Evolutionary conservation across 2,888 invertebrate species (phyloP).

Genomic region (Melipona beecheii): DNA sequence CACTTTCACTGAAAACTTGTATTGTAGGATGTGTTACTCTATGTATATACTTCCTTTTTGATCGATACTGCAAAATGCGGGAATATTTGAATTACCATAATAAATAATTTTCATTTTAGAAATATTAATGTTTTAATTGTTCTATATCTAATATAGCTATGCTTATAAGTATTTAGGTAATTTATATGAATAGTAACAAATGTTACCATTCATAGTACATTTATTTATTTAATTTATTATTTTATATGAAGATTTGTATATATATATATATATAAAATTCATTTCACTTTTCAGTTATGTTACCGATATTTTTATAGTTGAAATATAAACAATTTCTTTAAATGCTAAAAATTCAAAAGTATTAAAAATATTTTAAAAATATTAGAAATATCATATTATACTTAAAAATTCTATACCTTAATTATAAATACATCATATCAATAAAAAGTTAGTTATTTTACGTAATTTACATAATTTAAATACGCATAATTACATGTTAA

Average conservation of each 20-base stretch:
- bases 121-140: not conserved
- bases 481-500: not conserved
- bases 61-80: not conserved
- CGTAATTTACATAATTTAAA: not conserved
- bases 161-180: not conserved
- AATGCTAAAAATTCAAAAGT: not conserved
- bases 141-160: not conserved
- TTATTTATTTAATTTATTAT: no score
- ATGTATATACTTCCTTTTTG: not conserved
- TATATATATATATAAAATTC: not conserved
- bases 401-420: no score
- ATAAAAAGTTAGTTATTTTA: not conserved
- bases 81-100: slow-evolving; percentile 24
- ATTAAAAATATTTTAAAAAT: not conserved
- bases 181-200: not conserved
- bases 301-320: no score
- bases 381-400: not conserved
- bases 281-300: no score
- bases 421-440: not conserved
- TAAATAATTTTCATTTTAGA: not conserved
- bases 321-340: no score
- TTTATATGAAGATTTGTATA: not conserved
- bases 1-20: not conserved
- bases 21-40: not conserved
- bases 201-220: no score